phyloP scores from a whole-genome alignment of 1,140 invertebrate species.

The Heliconius nattereri region DNA sequence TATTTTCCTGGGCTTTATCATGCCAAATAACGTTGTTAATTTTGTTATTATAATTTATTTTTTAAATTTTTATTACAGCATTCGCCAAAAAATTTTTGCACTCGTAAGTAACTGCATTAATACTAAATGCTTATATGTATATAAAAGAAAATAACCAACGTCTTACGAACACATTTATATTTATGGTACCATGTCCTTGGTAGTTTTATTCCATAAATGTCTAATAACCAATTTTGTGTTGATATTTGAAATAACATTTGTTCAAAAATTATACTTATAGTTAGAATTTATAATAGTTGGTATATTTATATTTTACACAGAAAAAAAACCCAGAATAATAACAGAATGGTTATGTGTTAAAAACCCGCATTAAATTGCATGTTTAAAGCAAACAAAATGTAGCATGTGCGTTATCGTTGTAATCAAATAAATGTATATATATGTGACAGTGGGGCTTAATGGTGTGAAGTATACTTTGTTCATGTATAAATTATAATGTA shows the following conservation, averaged over 20 bases:
- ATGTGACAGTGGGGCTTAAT: not conserved
- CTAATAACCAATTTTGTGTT: no score
- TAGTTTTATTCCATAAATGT: no score
- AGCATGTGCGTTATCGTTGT: conserved; percentile 18
- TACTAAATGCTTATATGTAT: not conserved
- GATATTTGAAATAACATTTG: no score
- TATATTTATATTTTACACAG: no score
- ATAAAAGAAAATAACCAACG: not conserved
- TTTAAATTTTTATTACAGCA: no score
- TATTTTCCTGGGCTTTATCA: not conserved
- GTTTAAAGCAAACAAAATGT: conserved; percentile 26
- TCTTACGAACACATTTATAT: no score
- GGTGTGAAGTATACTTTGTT: not conserved
- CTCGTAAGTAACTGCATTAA: no score
- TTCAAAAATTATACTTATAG: not conserved
- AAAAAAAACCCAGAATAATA: no score
- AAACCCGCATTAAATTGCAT: not conserved
- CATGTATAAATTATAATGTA: not conserved
- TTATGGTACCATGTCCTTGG: no score
- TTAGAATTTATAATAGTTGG: not conserved
- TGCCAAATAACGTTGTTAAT: not conserved
- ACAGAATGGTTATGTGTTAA: not conserved
- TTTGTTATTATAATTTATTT: not conserved
- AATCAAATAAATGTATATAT: conserved; percentile 14
- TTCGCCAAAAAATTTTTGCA: no score